Conservation (phyloP, 2,888 invertebrate genomes). For the Mactromeris polynyma region DNA sequence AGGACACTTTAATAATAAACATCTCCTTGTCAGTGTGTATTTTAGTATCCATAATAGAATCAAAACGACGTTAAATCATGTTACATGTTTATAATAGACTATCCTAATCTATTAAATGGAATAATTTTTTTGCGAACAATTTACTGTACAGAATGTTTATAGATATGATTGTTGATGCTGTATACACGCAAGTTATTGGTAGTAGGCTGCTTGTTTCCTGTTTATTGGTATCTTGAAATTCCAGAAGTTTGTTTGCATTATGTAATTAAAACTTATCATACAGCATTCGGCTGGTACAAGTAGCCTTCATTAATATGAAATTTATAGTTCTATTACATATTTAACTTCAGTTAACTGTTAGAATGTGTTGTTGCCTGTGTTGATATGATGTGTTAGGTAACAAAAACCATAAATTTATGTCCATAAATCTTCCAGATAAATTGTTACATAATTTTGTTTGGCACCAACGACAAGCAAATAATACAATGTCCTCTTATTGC, state of each 20-base stretch:
- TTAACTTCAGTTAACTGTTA: neutral
- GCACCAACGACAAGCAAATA: neutral
- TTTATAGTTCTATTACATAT: neutral
- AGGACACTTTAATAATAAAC: no score
- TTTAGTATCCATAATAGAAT: no score
- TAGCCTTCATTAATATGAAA: neutral
- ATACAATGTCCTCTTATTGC: neutral
- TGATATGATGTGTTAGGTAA: neutral
- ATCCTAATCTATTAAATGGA: no score
- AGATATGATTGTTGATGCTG: no score
- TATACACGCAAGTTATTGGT: no score
- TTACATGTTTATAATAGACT: no score
- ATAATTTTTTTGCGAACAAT: no score
- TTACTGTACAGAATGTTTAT: no score
- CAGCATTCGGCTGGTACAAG: neutral
- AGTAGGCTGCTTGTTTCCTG: no score
- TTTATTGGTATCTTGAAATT: neutral
- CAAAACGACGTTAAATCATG: no score
- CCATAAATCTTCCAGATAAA: neutral
- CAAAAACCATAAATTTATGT: neutral
- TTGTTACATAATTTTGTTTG: neutral
- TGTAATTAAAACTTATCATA: neutral
- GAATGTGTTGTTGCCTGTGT: neutral
- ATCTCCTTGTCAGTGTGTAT: no score
- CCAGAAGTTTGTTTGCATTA: neutral